Evolutionary conservation across 2,888 invertebrate species (phyloP), one percentile per base, ranked within the genome.

Genomic region (Sphaerophoria rueppellii): DNA sequence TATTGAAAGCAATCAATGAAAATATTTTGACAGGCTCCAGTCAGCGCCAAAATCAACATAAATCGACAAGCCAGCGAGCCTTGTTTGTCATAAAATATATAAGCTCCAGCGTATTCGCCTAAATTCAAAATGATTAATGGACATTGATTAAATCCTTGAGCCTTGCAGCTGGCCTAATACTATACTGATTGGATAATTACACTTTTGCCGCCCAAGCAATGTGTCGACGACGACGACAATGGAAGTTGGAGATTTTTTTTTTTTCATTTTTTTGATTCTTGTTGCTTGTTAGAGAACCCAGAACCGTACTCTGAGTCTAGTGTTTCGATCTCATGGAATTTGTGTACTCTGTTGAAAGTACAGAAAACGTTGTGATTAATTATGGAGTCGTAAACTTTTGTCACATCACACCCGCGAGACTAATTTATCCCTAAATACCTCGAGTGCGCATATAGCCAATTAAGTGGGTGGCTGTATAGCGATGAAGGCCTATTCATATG

Each of bases 111-210:
- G 11, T 46, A 67, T 52, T 40, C 35, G 52, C 58, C 43, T 24
- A 73, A 57, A 57, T 32, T 67, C 67, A 35, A 52, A 70, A 82
- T 78, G 78, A 82, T 74, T 78, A 73, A 82, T 79, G 82, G 69
- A 46, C 61, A 67, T 73, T 73, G 72, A 73, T 77, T 82, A 82
- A 82, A 35, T 72, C 69, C 55, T 43, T 54, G 40, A 9, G 54
- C 46, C 61, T 43, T 71, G 81, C 71, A 67, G 71, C 52, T 60
- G 67, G 34, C 46, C 46, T 58, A 58, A 58, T 58, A 58, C 58
- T 78, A 58, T 58, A 58, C 58, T 78, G 78, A 73, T 78, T 79
- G 67, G 67, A 67, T 78, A 79, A 79, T 79, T 79, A 79, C 58
- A 73, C 52, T 79, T 67, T 54, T 73, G 32, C 78, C 54, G 32